Base-by-base conservation (phyloP, 2,113 vertebrate species). In the Gymnarchus niloticus region DNA sequence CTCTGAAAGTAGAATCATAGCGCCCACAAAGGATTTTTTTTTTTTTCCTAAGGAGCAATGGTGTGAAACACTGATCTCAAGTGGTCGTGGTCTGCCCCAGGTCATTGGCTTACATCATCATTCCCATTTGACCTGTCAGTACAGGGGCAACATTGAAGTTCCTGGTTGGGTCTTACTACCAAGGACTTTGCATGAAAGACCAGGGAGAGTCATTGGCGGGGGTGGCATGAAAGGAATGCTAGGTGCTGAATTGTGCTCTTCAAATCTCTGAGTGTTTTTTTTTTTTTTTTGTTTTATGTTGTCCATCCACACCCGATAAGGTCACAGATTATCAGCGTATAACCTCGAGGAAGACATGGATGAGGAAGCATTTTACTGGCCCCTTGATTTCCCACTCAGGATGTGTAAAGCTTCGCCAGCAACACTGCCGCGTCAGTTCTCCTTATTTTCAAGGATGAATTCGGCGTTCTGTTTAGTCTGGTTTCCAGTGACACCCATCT, bases 51-150 rank as follows among this genome's bases (percentile, higher is more conserved):
- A 23, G 23, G 21, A 10, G 19, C 44, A 12, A 12, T 54, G 14
- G 52, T 14, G 52, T 54, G 52, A 7, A 14, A 14, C 14, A 7
- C 52, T 54, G 44, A 21, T 48, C 44, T 44, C 23, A 21, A 14
- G 0, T 3, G 41, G 44, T 78, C 44, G 21, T 46, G 76, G 76
- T 48, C 46, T 3, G 65, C 14, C 44, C 19, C 37, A 48, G 41
- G 87, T 90, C 85, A 65, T 92, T 91, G 89, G 90, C 87, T 89
- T 88, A 89, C 86, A 89, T 48, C 28, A 91, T 90, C 89, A 89
- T 87, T 85, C 65, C 7, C 89, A 87, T 91, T 93, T 94, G 92
- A 94, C 90, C 89, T 91, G 87, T 84, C 89, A 86, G 5, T 56
- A 21, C 37, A 21, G 3, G 56, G 33, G 56, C 12, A 56, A 21